phyloP scores from a whole-genome alignment of 1,140 invertebrate genomes.

The Drosophila leontia region DNA sequence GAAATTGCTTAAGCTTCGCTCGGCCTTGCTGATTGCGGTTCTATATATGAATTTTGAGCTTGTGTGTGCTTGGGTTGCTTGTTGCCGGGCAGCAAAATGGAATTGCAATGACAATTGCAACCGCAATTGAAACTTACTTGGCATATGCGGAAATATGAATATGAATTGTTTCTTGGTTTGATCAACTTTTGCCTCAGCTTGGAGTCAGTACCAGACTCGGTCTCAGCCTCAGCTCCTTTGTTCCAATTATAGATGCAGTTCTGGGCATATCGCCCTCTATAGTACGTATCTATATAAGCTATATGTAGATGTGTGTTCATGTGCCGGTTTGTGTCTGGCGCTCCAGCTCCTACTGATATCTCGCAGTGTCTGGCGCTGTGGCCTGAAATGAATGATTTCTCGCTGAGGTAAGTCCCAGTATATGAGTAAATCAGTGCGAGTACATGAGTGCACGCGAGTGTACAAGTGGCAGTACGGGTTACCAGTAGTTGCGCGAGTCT shows the following conservation, averaged over 20 bases:
- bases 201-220: not conserved
- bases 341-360: constrained; percentile 57
- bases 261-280: constrained; percentile 39
- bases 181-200: constrained; percentile 8
- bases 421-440: constrained; percentile 17
- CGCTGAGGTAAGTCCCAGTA: constrained; percentile 29
- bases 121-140: constrained; percentile 47
- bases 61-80: constrained; percentile 18
- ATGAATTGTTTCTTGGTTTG: constrained; percentile 34
- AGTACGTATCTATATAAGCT: constrained; percentile 22
- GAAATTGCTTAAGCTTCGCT: constrained; percentile 27
- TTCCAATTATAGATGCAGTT: constrained; percentile 75
- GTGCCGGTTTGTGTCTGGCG: constrained; percentile 81
- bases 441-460: constrained; percentile 4
- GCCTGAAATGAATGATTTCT: constrained; percentile 41
- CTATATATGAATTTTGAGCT: constrained; percentile 17
- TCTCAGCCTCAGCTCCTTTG: constrained; percentile 54
- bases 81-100: constrained; percentile 45
- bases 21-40: constrained; percentile 75
- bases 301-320: constrained; percentile 33
- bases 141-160: constrained; percentile 59
- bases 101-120: constrained; percentile 50
- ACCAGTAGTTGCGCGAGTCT: constrained; percentile 18
- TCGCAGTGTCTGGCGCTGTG: constrained; percentile 42
- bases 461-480: constrained; percentile 8